These are phyloP conservation scores for Lithosia quadra DNA, from an alignment of 2,888 invertebrate species.

Conservation along the genomic window DNA sequence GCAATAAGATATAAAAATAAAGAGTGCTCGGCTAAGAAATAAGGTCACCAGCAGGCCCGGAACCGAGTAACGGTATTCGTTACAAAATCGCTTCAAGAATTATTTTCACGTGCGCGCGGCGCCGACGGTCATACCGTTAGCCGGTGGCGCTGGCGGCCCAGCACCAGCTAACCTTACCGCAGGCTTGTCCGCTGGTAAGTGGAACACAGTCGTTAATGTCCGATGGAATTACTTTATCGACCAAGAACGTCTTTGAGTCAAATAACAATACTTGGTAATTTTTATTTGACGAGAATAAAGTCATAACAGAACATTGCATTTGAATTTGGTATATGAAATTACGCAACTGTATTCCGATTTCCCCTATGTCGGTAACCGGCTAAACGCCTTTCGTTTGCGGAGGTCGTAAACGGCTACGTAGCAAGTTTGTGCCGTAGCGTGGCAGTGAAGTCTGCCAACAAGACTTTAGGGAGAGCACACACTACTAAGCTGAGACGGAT, in stretches of 20 bases:
- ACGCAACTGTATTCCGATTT: constrained; percentile 66
- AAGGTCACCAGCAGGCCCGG: constrained; percentile 84
- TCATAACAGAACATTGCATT: constrained; percentile 31
- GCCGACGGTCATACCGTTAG: constrained; percentile 75
- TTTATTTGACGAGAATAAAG: constrained; percentile 17
- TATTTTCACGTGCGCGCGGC: constrained; percentile 84
- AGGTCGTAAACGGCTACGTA: constrained; percentile 59
- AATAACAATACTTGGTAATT: constrained; percentile 3
- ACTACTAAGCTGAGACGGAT: not conserved
- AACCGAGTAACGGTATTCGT: constrained; percentile 84
- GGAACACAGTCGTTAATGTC: constrained; percentile 62
- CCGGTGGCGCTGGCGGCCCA: constrained; percentile 67
- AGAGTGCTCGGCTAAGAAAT: constrained; percentile 80
- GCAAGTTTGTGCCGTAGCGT: constrained; percentile 38
- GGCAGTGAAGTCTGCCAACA: constrained; percentile 13
- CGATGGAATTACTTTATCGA: constrained; percentile 32
- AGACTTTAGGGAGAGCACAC: constrained; percentile 16
- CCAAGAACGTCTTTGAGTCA: constrained; percentile 6
- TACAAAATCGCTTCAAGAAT: constrained; percentile 87
- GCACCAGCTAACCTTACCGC: constrained; percentile 64
- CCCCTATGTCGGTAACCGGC: constrained; percentile 52
- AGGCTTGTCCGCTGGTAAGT: constrained; percentile 67
- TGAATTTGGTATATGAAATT: constrained; percentile 36
- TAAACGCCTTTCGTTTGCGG: constrained; percentile 60
- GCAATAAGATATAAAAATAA: constrained; percentile 82